Percentiles rank a stretch among this genome's conserved stretches.
These are phyloP conservation scores for Odontocolon sp. DNA, from an alignment of 2,888 invertebrate species.

Conservation along the genomic window DNA sequence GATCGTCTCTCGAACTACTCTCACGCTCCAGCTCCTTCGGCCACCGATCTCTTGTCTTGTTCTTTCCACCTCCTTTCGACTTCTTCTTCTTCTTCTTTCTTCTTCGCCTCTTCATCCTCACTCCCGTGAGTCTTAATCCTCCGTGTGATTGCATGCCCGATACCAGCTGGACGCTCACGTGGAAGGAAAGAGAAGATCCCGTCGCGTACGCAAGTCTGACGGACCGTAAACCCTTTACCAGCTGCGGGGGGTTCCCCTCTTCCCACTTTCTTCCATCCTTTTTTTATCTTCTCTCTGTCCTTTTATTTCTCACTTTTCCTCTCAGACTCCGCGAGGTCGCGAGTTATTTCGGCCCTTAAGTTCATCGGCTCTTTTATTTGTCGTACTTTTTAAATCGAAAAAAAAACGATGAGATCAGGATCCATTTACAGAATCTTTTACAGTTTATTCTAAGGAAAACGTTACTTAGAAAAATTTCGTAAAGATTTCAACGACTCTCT, in stretches of 20 bases:
- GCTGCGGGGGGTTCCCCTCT: conserved; percentile 75
- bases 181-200: conserved; percentile 75
- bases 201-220: conserved; percentile 74
- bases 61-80: conserved; percentile 29
- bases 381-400: conserved; percentile 11
- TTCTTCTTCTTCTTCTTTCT: conserved; percentile 58
- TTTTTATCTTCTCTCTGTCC: conserved; percentile 30
- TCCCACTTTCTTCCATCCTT: conserved; percentile 50
- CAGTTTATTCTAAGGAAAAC: neutral
- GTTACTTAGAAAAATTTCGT: too few species aligned
- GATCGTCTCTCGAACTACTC: conserved; percentile 54
- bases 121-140: conserved; percentile 73
- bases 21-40: conserved; percentile 55
- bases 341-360: conserved; percentile 55
- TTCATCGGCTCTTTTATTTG: conserved; percentile 15
- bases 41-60: conserved; percentile 20
- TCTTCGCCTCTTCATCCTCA: conserved; percentile 66
- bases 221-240: conserved; percentile 79
- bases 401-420: conserved; percentile 35
- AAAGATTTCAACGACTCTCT: too few species aligned
- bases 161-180: conserved; percentile 77
- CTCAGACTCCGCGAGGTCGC: conserved; percentile 15
- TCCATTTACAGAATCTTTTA: neutral
- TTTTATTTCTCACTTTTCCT: conserved; percentile 7
- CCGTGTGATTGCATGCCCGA: conserved; percentile 78